Evolutionary conservation across 2,888 invertebrate genomes (phyloP).

Genomic region (Steinernema hermaphroditum): DNA sequence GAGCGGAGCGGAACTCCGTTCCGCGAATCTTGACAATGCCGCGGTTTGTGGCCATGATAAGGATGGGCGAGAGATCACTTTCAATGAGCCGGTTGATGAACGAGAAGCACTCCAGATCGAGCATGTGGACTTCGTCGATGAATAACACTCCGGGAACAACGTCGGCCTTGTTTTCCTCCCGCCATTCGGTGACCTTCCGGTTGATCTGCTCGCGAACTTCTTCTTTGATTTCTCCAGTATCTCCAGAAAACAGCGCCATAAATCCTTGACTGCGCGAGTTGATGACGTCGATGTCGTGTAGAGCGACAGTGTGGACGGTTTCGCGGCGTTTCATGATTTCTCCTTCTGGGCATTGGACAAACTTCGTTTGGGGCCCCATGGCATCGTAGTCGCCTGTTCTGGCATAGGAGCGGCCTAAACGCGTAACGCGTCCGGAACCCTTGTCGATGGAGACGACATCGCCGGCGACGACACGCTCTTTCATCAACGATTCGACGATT

Average conservation of each 20-base stretch:
- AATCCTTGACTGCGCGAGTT: slow-evolving; percentile 95
- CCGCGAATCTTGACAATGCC: slow-evolving; percentile 82
- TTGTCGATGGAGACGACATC: slow-evolving; percentile 98
- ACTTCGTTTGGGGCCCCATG: slow-evolving; percentile 79
- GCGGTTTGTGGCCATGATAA: slow-evolving; percentile 98
- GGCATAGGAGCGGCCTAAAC: slow-evolving; percentile 82
- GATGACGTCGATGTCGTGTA: slow-evolving; percentile 95
- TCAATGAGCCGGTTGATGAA: slow-evolving; percentile 94
- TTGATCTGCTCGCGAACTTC: slow-evolving; percentile 98
- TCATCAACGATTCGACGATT: slow-evolving; percentile 68
- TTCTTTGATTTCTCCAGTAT: slow-evolving; percentile 96
- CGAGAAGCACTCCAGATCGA: slow-evolving; percentile 98
- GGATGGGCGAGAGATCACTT: slow-evolving; percentile 90
- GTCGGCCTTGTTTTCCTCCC: slow-evolving; percentile 98
- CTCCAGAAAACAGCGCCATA: slow-evolving; percentile 93
- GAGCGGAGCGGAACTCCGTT: slow-evolving; percentile 88
- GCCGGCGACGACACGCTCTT: slow-evolving; percentile 76
- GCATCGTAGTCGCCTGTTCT: slow-evolving; percentile 96
- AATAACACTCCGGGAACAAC: slow-evolving; percentile 85
- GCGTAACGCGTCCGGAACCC: slow-evolving; percentile 77
- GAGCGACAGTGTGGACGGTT: slow-evolving; percentile 90
- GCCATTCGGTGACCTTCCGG: slow-evolving; percentile 91
- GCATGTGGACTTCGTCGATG: slow-evolving; percentile 78
- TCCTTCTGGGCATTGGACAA: slow-evolving; percentile 97
- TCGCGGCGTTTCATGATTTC: slow-evolving; percentile 97